These are phyloP conservation scores for Leucophenga varia DNA, from an alignment of 1,140 invertebrate species.

Conservation along the genomic window DNA sequence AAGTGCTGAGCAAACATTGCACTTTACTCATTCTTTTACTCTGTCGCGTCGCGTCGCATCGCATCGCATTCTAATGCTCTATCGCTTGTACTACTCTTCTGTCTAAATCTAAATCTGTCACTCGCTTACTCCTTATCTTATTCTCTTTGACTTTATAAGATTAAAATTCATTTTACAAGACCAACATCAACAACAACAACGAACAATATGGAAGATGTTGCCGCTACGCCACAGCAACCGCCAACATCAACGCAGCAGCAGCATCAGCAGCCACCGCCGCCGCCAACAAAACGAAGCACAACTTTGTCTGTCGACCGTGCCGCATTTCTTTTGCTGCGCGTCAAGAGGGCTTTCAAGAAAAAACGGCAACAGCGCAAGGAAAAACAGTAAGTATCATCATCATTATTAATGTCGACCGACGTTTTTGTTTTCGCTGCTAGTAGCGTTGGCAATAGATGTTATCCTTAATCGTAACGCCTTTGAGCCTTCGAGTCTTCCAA, in stretches of 20 bases:
- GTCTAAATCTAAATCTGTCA: too few relatives aligned
- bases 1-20: too few relatives aligned
- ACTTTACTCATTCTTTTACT: too few relatives aligned
- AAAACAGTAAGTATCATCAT: conserved; percentile 66
- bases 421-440: too few relatives aligned
- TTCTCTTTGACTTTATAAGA: conserved; percentile 8
- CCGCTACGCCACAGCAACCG: conserved; percentile 11
- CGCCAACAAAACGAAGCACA: conserved; percentile 36
- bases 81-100: too few relatives aligned
- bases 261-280: conserved; percentile 9
- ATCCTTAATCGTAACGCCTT: too few relatives aligned
- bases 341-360: conserved; percentile 87
- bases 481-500: too few relatives aligned
- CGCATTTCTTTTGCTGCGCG: conserved; percentile 81
- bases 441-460: too few relatives aligned
- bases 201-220: conserved; percentile 37
- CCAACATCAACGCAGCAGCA: neutral
- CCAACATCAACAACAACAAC: conserved; percentile 6
- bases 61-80: too few relatives aligned
- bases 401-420: too few relatives aligned
- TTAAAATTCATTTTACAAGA: neutral
- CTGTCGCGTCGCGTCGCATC: too few relatives aligned
- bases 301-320: conserved; percentile 80
- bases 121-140: conserved; percentile 4
- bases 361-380: conserved; percentile 83